Conservation (phyloP, 2,888 invertebrate genomes). For the Lingula anatina region DNA sequence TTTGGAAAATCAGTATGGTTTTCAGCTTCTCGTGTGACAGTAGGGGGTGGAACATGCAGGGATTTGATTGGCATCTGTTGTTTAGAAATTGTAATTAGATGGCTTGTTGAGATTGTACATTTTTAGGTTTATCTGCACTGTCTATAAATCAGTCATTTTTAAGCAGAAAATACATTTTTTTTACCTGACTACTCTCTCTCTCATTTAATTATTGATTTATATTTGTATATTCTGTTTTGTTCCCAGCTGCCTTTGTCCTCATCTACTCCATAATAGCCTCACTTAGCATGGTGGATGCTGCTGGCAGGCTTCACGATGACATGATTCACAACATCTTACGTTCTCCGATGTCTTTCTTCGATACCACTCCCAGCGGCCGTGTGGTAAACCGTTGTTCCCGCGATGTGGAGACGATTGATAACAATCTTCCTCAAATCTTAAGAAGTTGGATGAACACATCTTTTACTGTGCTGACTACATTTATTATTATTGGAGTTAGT, state of each 20-base stretch:
- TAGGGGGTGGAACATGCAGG: too few species aligned
- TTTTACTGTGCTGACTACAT: constrained; percentile 21
- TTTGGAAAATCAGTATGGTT: too few species aligned
- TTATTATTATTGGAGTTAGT: constrained; percentile 24
- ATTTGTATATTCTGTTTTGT: too few species aligned
- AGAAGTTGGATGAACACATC: constrained; percentile 18
- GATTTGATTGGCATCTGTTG: too few species aligned
- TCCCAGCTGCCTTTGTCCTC: constrained; percentile 23
- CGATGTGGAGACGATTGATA: constrained; percentile 22
- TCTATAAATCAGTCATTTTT: too few species aligned
- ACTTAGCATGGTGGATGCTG: constrained; percentile 46
- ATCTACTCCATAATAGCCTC: constrained; percentile 28
- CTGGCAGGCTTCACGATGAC: constrained; percentile 21
- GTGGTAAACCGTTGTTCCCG: constrained; percentile 26
- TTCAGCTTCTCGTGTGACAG: too few species aligned
- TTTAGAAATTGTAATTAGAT: too few species aligned
- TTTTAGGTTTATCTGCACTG: too few species aligned
- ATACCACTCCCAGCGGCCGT: constrained; percentile 28
- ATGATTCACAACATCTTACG: constrained; percentile 20
- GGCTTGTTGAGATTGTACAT: too few species aligned
- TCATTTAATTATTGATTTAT: too few species aligned
- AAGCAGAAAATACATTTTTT: too few species aligned
- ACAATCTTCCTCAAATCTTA: constrained; percentile 16
- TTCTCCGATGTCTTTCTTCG: constrained; percentile 28
- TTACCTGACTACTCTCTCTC: too few species aligned